Evolutionary conservation across 1,140 invertebrate genomes (phyloP).

Genomic region (Polyergus mexicanus): DNA sequence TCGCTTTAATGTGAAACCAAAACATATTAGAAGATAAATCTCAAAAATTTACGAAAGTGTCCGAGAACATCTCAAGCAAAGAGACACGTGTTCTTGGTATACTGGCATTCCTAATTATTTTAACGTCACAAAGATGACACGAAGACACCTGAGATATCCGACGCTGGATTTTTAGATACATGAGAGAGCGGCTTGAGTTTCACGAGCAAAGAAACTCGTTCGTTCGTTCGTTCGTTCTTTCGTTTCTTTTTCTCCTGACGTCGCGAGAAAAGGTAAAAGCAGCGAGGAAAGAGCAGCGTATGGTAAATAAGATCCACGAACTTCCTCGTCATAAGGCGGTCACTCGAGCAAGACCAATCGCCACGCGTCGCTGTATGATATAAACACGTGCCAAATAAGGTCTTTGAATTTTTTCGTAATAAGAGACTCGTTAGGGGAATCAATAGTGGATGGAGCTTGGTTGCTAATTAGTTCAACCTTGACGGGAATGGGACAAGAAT

Average conservation of each 20-base stretch:
- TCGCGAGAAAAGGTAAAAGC: constrained; percentile 65
- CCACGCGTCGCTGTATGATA: constrained; percentile 19
- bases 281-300: constrained; percentile 63
- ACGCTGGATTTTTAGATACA: constrained; percentile 46
- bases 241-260: constrained; percentile 55
- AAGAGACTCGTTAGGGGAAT: neutral
- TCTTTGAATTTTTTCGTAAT: constrained; percentile 27
- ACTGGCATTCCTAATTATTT: neutral
- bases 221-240: constrained; percentile 60
- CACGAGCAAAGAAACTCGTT: constrained; percentile 72
- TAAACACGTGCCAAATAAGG: constrained; percentile 35
- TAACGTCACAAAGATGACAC: neutral
- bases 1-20: neutral
- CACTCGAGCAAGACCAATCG: constrained; percentile 37
- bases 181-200: constrained; percentile 57
- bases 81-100: neutral
- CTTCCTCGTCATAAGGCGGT: constrained; percentile 38
- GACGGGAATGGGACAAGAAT: neutral
- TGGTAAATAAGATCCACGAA: constrained; percentile 42
- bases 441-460: neutral
- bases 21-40: neutral
- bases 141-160: neutral
- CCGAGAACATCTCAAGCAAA: neutral
- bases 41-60: neutral
- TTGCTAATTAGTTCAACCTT: neutral